Conservation (phyloP, 2,888 invertebrate species). For the Eumerus sabulonum region DNA sequence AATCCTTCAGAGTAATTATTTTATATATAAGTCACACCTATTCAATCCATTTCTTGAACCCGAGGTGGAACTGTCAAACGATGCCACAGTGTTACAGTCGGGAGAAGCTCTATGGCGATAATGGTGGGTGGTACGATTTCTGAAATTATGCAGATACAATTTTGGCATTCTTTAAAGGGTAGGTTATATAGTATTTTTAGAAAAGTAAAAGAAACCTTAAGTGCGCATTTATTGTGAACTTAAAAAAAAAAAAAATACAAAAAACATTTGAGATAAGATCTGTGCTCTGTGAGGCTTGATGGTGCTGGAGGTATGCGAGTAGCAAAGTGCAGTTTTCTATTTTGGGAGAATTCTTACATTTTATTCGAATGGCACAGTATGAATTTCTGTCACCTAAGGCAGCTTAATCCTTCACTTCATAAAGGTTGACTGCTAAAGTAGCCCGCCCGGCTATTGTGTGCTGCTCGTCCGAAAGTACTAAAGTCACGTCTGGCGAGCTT, state of each 20-base stretch:
- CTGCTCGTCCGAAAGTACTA: slow-evolving; percentile 80
- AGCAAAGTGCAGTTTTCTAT: slow-evolving; percentile 43
- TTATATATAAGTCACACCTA: slow-evolving; percentile 77
- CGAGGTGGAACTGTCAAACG: slow-evolving; percentile 92
- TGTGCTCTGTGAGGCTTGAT: slow-evolving; percentile 29
- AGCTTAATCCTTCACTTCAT: slow-evolving; percentile 70
- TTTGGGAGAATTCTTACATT: slow-evolving; percentile 70
- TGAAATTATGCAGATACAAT: slow-evolving; percentile 74
- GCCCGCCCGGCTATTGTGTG: slow-evolving; percentile 88
- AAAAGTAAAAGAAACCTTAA: slow-evolving; percentile 26
- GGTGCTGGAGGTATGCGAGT: slow-evolving; percentile 38
- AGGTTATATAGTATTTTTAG: background rate
- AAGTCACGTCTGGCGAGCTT: slow-evolving; percentile 92
- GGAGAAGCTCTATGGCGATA: slow-evolving; percentile 93
- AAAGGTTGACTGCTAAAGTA: slow-evolving; percentile 87
- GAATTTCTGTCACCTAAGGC: slow-evolving; percentile 71
- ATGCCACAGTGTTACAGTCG: slow-evolving; percentile 94
- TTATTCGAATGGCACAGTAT: slow-evolving; percentile 69
- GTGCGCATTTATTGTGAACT: slow-evolving; percentile 35
- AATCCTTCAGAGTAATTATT: background rate
- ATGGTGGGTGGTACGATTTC: slow-evolving; percentile 90
- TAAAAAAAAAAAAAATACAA: background rate
- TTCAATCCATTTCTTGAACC: slow-evolving; percentile 91
- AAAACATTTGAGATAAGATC: slow-evolving; percentile 8
- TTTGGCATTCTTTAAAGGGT: slow-evolving; percentile 4